These are phyloP conservation scores for Hystrix cristata DNA, from an alignment of 2,113 vertebrate genomes.

Conservation along the genomic window DNA sequence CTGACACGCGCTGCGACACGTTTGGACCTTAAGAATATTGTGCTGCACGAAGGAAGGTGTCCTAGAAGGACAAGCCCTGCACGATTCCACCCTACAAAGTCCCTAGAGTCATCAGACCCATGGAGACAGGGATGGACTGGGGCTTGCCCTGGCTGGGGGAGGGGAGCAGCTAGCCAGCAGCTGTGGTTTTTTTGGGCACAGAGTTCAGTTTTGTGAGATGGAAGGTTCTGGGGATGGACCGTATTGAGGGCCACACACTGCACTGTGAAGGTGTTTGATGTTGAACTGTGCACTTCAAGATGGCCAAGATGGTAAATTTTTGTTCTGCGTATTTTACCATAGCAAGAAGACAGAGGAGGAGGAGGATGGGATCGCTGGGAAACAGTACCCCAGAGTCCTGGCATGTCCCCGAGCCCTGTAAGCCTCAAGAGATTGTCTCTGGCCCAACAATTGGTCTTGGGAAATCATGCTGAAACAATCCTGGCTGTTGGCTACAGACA, in stretches of 20 bases:
- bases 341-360: background rate
- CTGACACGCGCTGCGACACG: fast-evolving
- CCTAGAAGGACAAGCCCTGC: fast-evolving
- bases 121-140: fast-evolving
- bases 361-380: background rate
- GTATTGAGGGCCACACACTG: fast-evolving
- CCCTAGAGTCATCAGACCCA: fast-evolving
- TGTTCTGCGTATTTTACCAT: background rate
- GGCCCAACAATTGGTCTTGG: fast-evolving
- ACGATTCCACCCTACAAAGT: fast-evolving
- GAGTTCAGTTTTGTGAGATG: background rate
- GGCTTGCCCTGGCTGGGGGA: background rate
- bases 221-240: fast-evolving
- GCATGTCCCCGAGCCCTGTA: background rate
- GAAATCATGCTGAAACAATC: background rate
- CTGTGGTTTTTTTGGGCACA: fast-evolving
- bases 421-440: background rate
- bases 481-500: background rate
- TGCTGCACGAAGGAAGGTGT: fast-evolving
- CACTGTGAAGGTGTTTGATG: fast-evolving
- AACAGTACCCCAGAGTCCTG: background rate
- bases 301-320: fast-evolving
- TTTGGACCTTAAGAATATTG: fast-evolving
- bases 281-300: fast-evolving
- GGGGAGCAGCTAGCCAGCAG: fast-evolving